Evolutionary conservation across 2,888 invertebrate species (phyloP).

Genomic region (Acleris emargana): DNA sequence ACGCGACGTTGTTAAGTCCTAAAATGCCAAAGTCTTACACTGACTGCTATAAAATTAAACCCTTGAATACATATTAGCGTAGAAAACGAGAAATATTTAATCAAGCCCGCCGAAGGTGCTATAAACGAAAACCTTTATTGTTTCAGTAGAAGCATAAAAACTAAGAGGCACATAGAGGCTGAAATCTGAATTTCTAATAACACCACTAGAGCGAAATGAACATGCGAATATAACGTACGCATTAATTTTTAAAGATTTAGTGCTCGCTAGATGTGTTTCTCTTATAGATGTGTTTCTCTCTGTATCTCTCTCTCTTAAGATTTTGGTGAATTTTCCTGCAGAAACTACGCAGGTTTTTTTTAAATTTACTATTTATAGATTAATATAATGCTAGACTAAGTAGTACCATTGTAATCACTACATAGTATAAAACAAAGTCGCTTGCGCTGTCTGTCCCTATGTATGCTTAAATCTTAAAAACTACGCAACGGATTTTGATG

Average conservation of each 20-base stretch:
- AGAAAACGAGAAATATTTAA: conserved; percentile 43
- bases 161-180: conserved; percentile 61
- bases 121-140: conserved; percentile 49
- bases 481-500: too few species aligned
- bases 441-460: too few species aligned
- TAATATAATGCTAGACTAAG: too few species aligned
- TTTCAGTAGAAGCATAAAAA: conserved; percentile 63
- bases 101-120: conserved; percentile 47
- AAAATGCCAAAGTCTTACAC: background rate
- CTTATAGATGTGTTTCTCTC: too few species aligned
- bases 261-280: conserved; percentile 47
- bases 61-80: background rate
- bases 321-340: too few species aligned
- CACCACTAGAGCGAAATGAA: conserved; percentile 67
- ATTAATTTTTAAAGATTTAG: conserved; percentile 59
- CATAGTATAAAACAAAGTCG: too few species aligned
- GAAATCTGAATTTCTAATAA: conserved; percentile 80
- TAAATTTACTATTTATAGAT: too few species aligned
- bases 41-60: background rate
- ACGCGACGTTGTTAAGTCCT: too few species aligned
- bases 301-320: too few species aligned
- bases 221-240: conserved; percentile 71
- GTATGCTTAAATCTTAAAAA: too few species aligned
- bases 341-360: too few species aligned
- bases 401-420: too few species aligned